phyloP scores from a whole-genome alignment of 2,888 invertebrate species.

The Alcis repandata region DNA sequence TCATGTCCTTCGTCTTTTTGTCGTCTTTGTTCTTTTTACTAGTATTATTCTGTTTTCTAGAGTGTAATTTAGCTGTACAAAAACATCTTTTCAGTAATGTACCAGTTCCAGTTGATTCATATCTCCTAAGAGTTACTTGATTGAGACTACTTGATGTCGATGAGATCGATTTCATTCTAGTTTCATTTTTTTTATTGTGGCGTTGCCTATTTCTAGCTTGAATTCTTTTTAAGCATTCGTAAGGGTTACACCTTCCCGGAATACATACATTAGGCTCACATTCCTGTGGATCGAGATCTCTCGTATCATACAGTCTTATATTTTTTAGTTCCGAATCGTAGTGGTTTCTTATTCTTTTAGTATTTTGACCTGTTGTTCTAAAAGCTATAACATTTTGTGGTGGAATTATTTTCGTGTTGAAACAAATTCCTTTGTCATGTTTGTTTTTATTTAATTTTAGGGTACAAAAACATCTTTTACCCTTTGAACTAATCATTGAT shows the following conservation, averaged over 20 bases:
- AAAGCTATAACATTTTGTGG: neutral
- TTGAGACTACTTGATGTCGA: neutral
- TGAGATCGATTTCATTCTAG: neutral
- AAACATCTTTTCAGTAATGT: conserved; percentile 15
- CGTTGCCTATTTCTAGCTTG: neutral
- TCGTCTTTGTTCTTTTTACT: neutral
- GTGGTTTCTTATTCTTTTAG: neutral
- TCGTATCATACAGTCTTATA: neutral
- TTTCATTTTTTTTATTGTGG: neutral
- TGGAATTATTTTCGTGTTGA: neutral
- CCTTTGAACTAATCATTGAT: neutral
- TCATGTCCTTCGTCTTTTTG: neutral
- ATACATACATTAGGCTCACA: conserved; percentile 42
- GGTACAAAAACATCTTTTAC: conserved; percentile 6
- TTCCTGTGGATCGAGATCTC: neutral
- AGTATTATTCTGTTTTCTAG: neutral
- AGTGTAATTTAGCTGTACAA: conserved; percentile 9
- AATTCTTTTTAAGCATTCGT: conserved; percentile 4
- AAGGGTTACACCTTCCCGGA: conserved; percentile 46
- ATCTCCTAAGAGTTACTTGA: neutral
- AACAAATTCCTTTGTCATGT: neutral
- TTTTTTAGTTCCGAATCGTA: neutral
- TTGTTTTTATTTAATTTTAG: neutral
- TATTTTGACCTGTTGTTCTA: conserved; percentile 32
- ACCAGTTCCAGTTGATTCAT: neutral